A percentile compares a stretch with the other conserved stretches of the same genome.
These are phyloP conservation scores for Characodon lateralis DNA, from an alignment of 2,797 vertebrate genomes.

Conservation along the genomic window DNA sequence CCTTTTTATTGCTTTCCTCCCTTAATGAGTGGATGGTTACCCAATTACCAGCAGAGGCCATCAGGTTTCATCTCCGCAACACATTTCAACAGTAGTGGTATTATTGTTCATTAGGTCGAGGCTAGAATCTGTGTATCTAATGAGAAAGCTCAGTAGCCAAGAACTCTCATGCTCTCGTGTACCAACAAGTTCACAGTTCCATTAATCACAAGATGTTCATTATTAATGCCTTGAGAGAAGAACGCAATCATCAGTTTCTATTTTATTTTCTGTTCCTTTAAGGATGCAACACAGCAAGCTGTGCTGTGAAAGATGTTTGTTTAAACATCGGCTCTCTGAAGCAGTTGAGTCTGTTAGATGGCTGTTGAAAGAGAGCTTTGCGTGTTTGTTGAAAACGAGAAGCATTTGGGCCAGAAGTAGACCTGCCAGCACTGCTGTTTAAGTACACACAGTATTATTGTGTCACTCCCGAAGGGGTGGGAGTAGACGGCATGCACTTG, in stretches of 20 bases:
- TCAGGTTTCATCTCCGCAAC: slow-evolving; percentile 70
- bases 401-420: slow-evolving; percentile 53
- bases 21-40: slow-evolving; percentile 74
- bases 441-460: slow-evolving; percentile 82
- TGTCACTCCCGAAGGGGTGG: slow-evolving; percentile 80
- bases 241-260: slow-evolving; percentile 54
- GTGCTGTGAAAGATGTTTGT: slow-evolving; percentile 65
- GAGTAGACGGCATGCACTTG: slow-evolving; percentile 34
- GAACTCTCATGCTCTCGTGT: slow-evolving; percentile 55
- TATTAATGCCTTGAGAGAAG: slow-evolving; percentile 73
- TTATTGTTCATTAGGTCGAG: slow-evolving; percentile 82
- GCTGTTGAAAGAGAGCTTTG: slow-evolving; percentile 69
- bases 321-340: slow-evolving; percentile 61
- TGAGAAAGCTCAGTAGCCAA: slow-evolving; percentile 72
- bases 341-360: slow-evolving; percentile 51
- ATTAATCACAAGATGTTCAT: slow-evolving; percentile 77
- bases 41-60: slow-evolving; percentile 72
- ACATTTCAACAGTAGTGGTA: slow-evolving; percentile 72
- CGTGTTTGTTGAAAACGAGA: slow-evolving; percentile 80
- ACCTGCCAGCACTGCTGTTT: slow-evolving; percentile 83
- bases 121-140: slow-evolving; percentile 70
- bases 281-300: slow-evolving; percentile 47
- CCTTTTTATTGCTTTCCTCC: slow-evolving; percentile 69
- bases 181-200: slow-evolving; percentile 72
- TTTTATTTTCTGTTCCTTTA: slow-evolving; percentile 35